Percentiles rank a stretch among this genome's conserved stretches.
These are phyloP conservation scores for Ctenodactylus gundi DNA, from an alignment of 2,113 vertebrate genomes.

Conservation along the genomic window DNA sequence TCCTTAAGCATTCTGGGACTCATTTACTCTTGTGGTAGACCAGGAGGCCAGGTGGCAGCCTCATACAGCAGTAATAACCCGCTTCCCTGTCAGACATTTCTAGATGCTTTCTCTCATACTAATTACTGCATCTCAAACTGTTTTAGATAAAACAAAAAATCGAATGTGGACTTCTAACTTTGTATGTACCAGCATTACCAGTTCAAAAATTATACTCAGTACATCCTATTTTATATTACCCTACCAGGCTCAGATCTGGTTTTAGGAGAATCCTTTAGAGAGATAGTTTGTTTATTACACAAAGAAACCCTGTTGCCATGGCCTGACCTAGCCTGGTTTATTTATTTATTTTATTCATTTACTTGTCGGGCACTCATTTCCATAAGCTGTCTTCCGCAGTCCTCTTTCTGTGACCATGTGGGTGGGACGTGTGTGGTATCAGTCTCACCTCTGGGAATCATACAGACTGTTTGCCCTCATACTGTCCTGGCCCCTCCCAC, in stretches of 20 bases:
- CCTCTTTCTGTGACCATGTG: conserved; percentile 45
- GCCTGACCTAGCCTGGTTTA: neutral
- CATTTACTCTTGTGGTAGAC: conserved; percentile 62
- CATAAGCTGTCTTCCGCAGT: conserved; percentile 39
- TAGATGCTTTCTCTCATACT: conserved; percentile 71
- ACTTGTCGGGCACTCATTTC: neutral
- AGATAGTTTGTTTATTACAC: conserved; percentile 53
- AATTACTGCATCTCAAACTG: conserved; percentile 42
- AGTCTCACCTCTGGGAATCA: conserved; percentile 51
- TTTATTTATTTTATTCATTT: neutral
- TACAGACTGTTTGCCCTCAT: conserved; percentile 52
- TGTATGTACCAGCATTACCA: neutral
- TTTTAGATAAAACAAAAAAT: conserved; percentile 53
- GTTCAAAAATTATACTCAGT: conserved; percentile 26
- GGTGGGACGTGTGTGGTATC: conserved; percentile 25
- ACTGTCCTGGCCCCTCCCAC: conserved; percentile 46
- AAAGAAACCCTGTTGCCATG: conserved; percentile 1
- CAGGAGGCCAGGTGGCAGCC: conserved; percentile 65
- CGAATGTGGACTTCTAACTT: conserved; percentile 38
- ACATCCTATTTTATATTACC: neutral
- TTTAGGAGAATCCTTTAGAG: conserved; percentile 48
- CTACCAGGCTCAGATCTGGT: conserved; percentile 39
- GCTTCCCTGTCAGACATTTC: conserved; percentile 49
- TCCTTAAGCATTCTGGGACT: conserved; percentile 78
- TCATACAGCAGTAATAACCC: conserved; percentile 42